Evolutionary conservation across 37 sponge, comb jelly and placozoan genomes (phyloP).

Genomic region (Ephydatia muelleri): DNA sequence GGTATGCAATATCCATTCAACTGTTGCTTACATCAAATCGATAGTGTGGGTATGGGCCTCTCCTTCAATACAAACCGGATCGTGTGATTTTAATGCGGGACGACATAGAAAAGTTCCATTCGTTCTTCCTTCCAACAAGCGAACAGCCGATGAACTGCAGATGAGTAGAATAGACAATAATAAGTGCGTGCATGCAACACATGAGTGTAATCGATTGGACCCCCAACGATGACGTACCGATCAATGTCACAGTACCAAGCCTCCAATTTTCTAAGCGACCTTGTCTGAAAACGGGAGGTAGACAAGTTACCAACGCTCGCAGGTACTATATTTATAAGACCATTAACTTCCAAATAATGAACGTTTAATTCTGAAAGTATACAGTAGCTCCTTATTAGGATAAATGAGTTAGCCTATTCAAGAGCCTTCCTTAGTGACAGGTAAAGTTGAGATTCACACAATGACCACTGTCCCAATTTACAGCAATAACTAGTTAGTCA

Average conservation of each 20-base stretch:
- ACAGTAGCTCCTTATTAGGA: too few relatives aligned
- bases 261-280: neutral
- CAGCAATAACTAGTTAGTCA: too few relatives aligned
- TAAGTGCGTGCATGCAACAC: neutral
- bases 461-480: too few relatives aligned
- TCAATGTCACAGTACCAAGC: neutral
- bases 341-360: too few relatives aligned
- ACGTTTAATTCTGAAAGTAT: too few relatives aligned
- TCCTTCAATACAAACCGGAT: neutral
- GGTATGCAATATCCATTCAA: neutral
- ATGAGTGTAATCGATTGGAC: too few relatives aligned
- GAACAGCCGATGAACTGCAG: neutral
- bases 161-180: neutral
- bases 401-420: too few relatives aligned
- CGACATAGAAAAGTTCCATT: neutral
- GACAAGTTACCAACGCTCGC: too few relatives aligned
- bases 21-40: neutral
- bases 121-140: neutral
- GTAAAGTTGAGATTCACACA: too few relatives aligned
- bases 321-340: too few relatives aligned
- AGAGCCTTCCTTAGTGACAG: too few relatives aligned
- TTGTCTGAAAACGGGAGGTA: too few relatives aligned
- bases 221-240: neutral
- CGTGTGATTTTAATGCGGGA: neutral
- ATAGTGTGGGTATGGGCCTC: neutral